Evolutionary conservation across 2,888 invertebrate genomes (phyloP).

Genomic region (Eristalis tenax): DNA sequence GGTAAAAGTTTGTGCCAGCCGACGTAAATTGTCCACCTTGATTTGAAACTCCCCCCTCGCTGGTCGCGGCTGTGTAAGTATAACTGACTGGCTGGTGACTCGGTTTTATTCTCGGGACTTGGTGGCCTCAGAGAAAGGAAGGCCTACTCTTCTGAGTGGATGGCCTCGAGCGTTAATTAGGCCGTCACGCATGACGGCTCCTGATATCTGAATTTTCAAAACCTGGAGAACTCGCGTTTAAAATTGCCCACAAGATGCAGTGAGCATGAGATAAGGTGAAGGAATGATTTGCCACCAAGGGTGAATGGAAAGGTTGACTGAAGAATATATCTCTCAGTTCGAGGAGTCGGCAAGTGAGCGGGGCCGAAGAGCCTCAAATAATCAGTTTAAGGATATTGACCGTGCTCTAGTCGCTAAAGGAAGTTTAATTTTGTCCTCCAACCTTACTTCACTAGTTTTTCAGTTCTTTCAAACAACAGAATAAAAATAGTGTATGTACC

Average conservation of each 20-base stretch:
- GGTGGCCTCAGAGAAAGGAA: background rate
- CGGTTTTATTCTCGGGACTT: background rate
- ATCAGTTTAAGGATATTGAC: conserved; percentile 68
- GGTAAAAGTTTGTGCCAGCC: conserved; percentile 41
- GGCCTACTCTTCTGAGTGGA: conserved; percentile 20
- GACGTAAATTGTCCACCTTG: conserved; percentile 39
- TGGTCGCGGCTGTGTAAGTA: background rate
- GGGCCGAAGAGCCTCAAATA: conserved; percentile 37
- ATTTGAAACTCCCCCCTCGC: conserved; percentile 35
- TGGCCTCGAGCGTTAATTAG: conserved; percentile 56
- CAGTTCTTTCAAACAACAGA: too few relatives aligned
- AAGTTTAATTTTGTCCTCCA: background rate
- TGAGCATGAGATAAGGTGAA: conserved; percentile 48
- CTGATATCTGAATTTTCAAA: conserved; percentile 45
- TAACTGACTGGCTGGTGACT: conserved; percentile 15
- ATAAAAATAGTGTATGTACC: too few relatives aligned
- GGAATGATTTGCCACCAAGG: background rate
- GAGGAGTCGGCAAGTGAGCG: background rate
- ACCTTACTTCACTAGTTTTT: background rate
- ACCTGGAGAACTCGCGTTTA: conserved; percentile 11
- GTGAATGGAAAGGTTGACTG: conserved; percentile 8
- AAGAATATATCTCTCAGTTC: conserved; percentile 10
- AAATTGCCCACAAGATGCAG: conserved; percentile 56
- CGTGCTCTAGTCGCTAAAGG: conserved; percentile 41
- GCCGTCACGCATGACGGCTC: conserved; percentile 60